A percentile compares a stretch with the other conserved stretches of the same genome.
Conservation (phyloP, 1,140 invertebrate genomes). For the Leptoteleia sp. region DNA sequence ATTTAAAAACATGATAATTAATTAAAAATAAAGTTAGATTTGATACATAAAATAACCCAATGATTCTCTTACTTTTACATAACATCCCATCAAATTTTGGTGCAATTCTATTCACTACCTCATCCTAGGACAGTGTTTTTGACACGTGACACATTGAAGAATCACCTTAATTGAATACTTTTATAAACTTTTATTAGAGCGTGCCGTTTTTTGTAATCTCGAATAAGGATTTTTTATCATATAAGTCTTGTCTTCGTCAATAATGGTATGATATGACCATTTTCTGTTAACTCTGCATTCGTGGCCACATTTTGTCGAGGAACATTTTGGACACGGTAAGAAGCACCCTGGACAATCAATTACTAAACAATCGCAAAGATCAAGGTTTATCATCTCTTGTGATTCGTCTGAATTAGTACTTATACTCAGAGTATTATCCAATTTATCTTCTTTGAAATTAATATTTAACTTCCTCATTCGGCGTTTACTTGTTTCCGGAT, state of each 20-base stretch:
- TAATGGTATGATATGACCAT: slow-evolving; percentile 3
- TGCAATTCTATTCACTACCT: too few species aligned
- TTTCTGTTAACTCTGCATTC: slow-evolving; percentile 80
- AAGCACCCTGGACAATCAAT: slow-evolving; percentile 88
- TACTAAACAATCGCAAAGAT: slow-evolving; percentile 90
- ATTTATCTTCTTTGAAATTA: slow-evolving; percentile 37
- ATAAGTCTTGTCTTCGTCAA: background rate
- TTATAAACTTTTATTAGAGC: background rate
- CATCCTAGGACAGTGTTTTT: too few species aligned
- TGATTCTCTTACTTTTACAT: too few species aligned
- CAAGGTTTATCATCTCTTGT: slow-evolving; percentile 80
- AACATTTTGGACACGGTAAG: slow-evolving; percentile 88
- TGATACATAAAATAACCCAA: too few species aligned
- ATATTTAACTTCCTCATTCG: slow-evolving; percentile 78
- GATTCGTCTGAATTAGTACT: slow-evolving; percentile 64
- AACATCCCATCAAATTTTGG: too few species aligned
- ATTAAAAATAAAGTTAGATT: too few species aligned
- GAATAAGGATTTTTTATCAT: slow-evolving; percentile 6
- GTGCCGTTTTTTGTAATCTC: too few species aligned
- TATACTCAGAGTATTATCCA: background rate
- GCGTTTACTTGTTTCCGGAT: slow-evolving; percentile 78
- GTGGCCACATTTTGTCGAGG: slow-evolving; percentile 83
- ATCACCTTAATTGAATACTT: too few species aligned
- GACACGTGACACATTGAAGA: too few species aligned
- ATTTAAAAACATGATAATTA: too few species aligned